A percentile compares a stretch with the other conserved stretches of the same genome.
phyloP scores from a whole-genome alignment of 2,888 invertebrate species.

The Athetis lepigone region DNA sequence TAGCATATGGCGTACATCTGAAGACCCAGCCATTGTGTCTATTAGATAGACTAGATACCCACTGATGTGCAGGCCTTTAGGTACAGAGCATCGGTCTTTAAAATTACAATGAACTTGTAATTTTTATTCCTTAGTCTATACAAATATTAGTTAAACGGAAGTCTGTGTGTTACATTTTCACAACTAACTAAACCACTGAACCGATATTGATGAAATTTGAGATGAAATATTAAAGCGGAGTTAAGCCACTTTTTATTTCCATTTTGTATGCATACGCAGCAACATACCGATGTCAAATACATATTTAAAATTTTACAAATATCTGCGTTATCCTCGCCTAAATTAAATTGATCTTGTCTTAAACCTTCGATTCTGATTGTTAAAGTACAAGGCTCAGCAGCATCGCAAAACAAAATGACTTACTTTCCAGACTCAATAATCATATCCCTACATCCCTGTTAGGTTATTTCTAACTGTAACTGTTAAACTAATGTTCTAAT shows the following conservation, averaged over 20 bases:
- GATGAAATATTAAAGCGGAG: too few species aligned
- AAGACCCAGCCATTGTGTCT: slow-evolving; percentile 1
- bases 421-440: background rate
- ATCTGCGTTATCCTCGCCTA: too few species aligned
- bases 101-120: slow-evolving; percentile 19
- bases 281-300: too few species aligned
- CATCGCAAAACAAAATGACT: background rate
- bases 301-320: too few species aligned
- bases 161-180: too few species aligned
- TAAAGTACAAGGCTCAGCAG: background rate
- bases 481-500: slow-evolving; percentile 11
- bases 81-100: slow-evolving; percentile 8
- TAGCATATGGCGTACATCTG: slow-evolving; percentile 46
- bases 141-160: too few species aligned
- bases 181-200: too few species aligned
- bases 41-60: background rate
- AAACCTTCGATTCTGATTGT: background rate
- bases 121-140: too few species aligned
- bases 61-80: background rate
- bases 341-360: too few species aligned
- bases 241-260: too few species aligned
- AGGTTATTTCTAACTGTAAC: background rate
- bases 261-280: too few species aligned
- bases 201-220: too few species aligned
- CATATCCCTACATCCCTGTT: background rate